Evolutionary conservation across 2,888 invertebrate genomes (phyloP), one percentile per base, ranked within the genome.

Genomic region (Notodonta dromedarius): DNA sequence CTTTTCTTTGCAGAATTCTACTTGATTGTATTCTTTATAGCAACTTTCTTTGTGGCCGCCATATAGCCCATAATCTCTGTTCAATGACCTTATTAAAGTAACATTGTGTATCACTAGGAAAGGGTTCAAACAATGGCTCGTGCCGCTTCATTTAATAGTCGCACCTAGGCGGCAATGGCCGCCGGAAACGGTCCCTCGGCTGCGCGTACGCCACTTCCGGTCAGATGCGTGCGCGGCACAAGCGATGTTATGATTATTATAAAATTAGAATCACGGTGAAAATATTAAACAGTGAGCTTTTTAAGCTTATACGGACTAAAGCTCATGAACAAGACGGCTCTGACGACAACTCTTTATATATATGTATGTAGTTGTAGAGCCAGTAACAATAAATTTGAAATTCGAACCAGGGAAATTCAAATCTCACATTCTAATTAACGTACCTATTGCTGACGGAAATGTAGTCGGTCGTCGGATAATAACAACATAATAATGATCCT

Each of bases 101-200:
- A 66, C 59, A 70, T 73, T 68, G 69, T 73, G 75, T 73, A 73
- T 79, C 77, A 77, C 68, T 71, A 87, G 83, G 83, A 87, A 84
- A 83, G 81, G 82, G 76, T 73, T 67, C 77, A 78, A 83, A 90
- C 91, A 89, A 90, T 89, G 71, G 83, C 70, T 69, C 79, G 88
- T 84, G 83, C 82, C 89, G 89, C 82, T 86, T 86, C 89, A 91
- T 89, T 90, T 87, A 82, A 76, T 80, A 86, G 84, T 84, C 80
- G 69, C 70, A 79, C 73, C 79, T 83, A 82, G 24, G 24, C 24
- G 24, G 80, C 76, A 83, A 88, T 85, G 86, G 86, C 82, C 79
- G 83, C 76, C 86, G 90, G 90, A 90, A 87, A 80, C 74, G 77
- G 77, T 79, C 80, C 82, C 82, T 82, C 85, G 80, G 81, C 79